Conservation (phyloP, 2,888 invertebrate species). For the Nemotelus pantherinus region DNA sequence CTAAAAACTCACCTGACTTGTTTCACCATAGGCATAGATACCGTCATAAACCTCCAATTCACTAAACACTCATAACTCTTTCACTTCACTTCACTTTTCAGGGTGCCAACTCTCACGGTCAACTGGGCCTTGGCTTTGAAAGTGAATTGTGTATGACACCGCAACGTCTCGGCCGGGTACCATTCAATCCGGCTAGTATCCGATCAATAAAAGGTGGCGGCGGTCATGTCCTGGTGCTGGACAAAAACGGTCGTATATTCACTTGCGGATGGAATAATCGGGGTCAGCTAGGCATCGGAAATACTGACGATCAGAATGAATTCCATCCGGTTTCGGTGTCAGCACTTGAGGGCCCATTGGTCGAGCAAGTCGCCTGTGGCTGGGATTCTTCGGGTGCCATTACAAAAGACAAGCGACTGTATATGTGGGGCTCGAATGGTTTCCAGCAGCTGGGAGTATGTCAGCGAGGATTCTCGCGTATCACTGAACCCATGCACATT, state of each 20-base stretch:
- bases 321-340: slow-evolving; percentile 66
- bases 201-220: slow-evolving; percentile 78
- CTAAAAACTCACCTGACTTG: no score
- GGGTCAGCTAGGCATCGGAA: slow-evolving; percentile 72
- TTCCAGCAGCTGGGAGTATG: slow-evolving; percentile 80
- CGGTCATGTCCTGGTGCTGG: slow-evolving; percentile 78
- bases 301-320: slow-evolving; percentile 56
- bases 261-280: slow-evolving; percentile 83
- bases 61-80: no score
- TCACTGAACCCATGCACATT: slow-evolving; percentile 59
- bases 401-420: slow-evolving; percentile 73
- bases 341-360: slow-evolving; percentile 71
- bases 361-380: slow-evolving; percentile 77
- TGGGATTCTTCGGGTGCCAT: slow-evolving; percentile 85
- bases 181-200: slow-evolving; percentile 64
- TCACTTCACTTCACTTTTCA: slow-evolving; percentile 57
- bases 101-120: slow-evolving; percentile 88
- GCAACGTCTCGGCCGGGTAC: slow-evolving; percentile 57
- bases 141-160: slow-evolving; percentile 76
- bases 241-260: slow-evolving; percentile 74
- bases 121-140: slow-evolving; percentile 75
- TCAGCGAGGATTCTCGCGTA: slow-evolving; percentile 61
- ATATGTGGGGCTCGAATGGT: slow-evolving; percentile 85
- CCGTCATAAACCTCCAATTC: no score
- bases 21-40: no score